Evolutionary conservation across 2,888 invertebrate genomes (phyloP), one percentile per base, ranked within the genome.

Genomic region (Pandemis heparana): DNA sequence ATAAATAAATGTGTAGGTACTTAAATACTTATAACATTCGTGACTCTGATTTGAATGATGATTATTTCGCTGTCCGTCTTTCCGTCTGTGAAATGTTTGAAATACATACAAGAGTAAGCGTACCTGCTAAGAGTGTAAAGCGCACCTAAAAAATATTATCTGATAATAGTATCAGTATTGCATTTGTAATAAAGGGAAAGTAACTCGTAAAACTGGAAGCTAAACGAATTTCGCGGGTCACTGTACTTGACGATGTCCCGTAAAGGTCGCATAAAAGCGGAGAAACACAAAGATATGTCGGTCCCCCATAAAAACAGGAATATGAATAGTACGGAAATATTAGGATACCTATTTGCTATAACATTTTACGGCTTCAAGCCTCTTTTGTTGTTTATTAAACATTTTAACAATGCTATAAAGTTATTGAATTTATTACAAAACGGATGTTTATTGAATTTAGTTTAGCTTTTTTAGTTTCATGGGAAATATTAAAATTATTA

Each of bases 211-310:
- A 74, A 70, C 74, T 38, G 65, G 60, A 86, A 86, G 82, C 76
- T 72, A 78, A 82, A 80, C 77, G 79, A 81, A 84, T 85, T 84
- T 83, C 77, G 79, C 79, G 86, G 88, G 89, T 87, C 87, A 87
- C 81, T 83, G 86, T 85, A 80, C 85, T 78, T 74, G 77, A 78
- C 81, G 82, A 78, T 78, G 82, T 80, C 85, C 82, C 83, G 86
- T 88, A 88, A 89, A 87, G 88, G 89, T 87, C 89, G 82, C 88
- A 91, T 91, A 92, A 91, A 92, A 87, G 83, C 83, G 82, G 79
- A 85, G 85, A 88, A 87, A 89, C 86, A 85, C 87, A 88, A 85
- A 89, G 88, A 92, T 91, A 90, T 83, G 88, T 85, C 87, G 85
- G 86, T 82, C 85, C 87, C 81, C 85, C 81, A 89, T 92, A 92